phyloP scores from a whole-genome alignment of 2,888 invertebrate species.

The Ormyrus pomaceus region DNA sequence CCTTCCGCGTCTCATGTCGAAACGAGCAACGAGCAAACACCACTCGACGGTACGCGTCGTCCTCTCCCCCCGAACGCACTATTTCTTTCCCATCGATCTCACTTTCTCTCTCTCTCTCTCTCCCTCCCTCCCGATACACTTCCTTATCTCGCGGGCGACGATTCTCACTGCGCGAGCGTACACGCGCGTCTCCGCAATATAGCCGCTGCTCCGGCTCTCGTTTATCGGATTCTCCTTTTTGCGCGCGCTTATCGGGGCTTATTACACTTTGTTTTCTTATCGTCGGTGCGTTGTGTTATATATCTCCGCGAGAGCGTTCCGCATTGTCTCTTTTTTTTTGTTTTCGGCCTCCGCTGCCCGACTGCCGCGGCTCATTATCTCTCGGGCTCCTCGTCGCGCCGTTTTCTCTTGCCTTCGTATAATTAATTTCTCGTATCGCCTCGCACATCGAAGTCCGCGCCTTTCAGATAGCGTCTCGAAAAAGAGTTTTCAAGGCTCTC shows the following conservation, averaged over 20 bases:
- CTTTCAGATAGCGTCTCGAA: no score
- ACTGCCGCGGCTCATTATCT: neutral
- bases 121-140: slow-evolving; percentile 9
- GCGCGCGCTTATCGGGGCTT: slow-evolving; percentile 47
- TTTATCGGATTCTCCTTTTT: slow-evolving; percentile 48
- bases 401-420: neutral
- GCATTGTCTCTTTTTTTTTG: neutral
- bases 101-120: slow-evolving; percentile 52
- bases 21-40: no score
- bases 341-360: neutral
- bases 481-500: no score
- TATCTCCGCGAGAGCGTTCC: slow-evolving; percentile 8
- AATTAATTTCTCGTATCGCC: neutral
- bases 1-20: slow-evolving; percentile 47
- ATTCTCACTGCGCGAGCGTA: neutral
- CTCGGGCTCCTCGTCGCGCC: no score
- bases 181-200: slow-evolving; percentile 33
- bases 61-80: slow-evolving; percentile 26
- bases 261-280: slow-evolving; percentile 51
- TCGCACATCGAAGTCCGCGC: neutral
- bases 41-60: no score
- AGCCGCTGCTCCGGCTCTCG: slow-evolving; percentile 16
- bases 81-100: slow-evolving; percentile 7
- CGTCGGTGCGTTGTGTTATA: neutral
- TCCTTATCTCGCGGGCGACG: slow-evolving; percentile 28